Evolutionary conservation across 2,113 vertebrate genomes (phyloP).

Genomic region (Gallinago media): DNA sequence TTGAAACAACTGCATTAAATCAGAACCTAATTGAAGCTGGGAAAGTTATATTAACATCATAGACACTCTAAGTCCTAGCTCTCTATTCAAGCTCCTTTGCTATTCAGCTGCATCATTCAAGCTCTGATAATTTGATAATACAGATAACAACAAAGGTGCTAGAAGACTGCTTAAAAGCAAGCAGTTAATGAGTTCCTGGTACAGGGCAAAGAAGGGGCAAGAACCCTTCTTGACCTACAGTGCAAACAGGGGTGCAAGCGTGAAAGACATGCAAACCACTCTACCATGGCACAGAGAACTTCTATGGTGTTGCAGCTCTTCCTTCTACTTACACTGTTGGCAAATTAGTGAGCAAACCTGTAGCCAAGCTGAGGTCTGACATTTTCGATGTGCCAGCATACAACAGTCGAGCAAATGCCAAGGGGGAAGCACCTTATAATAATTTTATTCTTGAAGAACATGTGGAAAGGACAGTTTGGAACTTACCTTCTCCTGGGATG

Average conservation of each 20-base stretch:
- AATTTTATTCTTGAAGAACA: not conserved
- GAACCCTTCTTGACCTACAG: not conserved
- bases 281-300: rapidly evolving
- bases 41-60: not conserved
- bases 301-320: not conserved
- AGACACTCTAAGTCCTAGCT: not conserved
- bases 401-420: rapidly evolving
- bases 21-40: not conserved
- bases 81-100: not conserved
- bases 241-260: not conserved
- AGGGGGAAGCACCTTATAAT: not conserved
- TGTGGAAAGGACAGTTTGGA: not conserved
- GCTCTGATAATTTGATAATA: not conserved
- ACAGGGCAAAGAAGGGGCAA: not conserved
- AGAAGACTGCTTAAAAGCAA: not conserved
- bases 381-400: not conserved
- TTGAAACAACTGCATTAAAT: not conserved
- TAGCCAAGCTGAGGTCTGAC: not conserved
- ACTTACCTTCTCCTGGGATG: not conserved
- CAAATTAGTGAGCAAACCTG: not conserved
- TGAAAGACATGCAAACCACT: no score
- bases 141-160: not conserved
- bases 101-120: not conserved
- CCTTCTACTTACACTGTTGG: rapidly evolving
- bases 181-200: not conserved